These are phyloP conservation scores for Corynorhinus townsendii DNA, from an alignment of 2,113 vertebrate genomes.

Conservation along the genomic window DNA sequence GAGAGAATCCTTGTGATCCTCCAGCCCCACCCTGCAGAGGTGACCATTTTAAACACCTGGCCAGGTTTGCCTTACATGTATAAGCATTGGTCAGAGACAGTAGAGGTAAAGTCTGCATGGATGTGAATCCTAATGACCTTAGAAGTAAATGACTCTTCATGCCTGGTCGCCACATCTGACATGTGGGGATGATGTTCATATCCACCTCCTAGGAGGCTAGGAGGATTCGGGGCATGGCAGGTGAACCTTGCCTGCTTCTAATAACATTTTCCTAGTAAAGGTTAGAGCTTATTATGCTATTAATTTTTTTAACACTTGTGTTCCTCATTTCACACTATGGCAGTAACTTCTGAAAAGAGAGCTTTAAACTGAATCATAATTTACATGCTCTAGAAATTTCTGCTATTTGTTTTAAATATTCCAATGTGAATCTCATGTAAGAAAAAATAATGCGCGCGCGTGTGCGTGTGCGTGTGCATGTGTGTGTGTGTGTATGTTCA, in stretches of 20 bases:
- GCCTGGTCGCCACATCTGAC: not conserved
- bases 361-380: slow-evolving; percentile 23
- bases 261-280: not conserved
- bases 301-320: not conserved
- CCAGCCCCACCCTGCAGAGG: rapidly evolving
- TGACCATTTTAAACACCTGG: not conserved
- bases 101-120: rapidly evolving
- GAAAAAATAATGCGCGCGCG: not conserved
- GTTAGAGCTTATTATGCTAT: not conserved
- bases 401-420: not conserved
- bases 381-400: slow-evolving; percentile 22
- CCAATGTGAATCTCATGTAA: not conserved
- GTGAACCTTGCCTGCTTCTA: not conserved
- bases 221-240: no score
- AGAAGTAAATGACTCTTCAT: not conserved
- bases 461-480: not conserved
- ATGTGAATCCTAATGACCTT: not conserved
- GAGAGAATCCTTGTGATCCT: not conserved
- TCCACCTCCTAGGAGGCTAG: not conserved
- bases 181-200: rapidly evolving
- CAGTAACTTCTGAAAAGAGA: not conserved
- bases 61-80: rapidly evolving
- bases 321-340: not conserved
- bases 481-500: not conserved
- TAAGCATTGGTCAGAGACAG: rapidly evolving